phyloP scores from a whole-genome alignment of 2,113 vertebrate species.

The Fukomys damarensis region DNA sequence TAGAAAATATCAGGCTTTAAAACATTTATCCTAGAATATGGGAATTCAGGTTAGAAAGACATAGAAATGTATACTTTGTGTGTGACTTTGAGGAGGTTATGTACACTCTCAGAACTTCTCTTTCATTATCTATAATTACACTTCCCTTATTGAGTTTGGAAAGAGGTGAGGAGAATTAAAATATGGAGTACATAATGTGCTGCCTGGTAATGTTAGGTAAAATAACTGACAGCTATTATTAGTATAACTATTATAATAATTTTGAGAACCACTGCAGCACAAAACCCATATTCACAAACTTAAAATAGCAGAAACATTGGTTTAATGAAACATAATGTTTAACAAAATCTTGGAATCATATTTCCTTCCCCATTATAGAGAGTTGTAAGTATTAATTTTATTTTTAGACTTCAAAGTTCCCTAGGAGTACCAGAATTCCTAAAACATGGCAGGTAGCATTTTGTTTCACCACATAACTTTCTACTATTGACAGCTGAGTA shows the following conservation, averaged over 20 bases:
- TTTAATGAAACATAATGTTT: neutral
- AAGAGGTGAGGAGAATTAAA: conserved; percentile 9
- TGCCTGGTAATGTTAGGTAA: neutral
- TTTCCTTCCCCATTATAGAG: neutral
- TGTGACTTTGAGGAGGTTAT: neutral
- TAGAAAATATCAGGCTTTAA: conserved; percentile 49
- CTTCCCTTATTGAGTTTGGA: neutral
- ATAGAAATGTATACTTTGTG: neutral
- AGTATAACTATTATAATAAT: neutral
- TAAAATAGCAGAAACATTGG: neutral
- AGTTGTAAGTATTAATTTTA: conserved; percentile 26
- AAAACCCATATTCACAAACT: conserved; percentile 1
- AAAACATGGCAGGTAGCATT: neutral
- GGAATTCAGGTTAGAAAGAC: neutral
- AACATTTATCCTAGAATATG: neutral
- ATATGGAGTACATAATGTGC: neutral
- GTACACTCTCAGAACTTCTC: neutral
- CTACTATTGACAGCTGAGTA: neutral
- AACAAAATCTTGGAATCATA: conserved; percentile 3
- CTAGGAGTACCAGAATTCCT: neutral
- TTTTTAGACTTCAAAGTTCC: neutral
- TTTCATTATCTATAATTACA: conserved; percentile 54
- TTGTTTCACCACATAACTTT: neutral
- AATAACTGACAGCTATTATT: conserved; percentile 4
- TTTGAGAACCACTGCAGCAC: neutral